Conservation (phyloP, 2,797 vertebrate species). For the Brotula barbata region DNA sequence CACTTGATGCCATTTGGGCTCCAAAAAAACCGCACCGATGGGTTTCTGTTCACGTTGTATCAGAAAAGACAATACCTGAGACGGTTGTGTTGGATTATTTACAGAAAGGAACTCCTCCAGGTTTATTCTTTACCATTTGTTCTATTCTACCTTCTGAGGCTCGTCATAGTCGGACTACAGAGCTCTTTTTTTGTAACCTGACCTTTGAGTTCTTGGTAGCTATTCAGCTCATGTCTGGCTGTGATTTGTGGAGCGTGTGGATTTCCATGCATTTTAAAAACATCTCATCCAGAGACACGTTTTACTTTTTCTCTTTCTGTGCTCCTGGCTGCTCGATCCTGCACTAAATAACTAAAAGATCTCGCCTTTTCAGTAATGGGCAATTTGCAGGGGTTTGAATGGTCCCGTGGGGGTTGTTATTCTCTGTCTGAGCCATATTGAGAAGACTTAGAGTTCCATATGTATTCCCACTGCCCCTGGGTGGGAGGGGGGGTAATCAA, state of each 20-base stretch:
- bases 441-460: conserved; percentile 20
- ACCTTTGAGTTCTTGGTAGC: conserved; percentile 25
- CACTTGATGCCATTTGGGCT: too few relatives aligned
- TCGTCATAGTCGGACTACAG: background rate
- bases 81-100: conserved; percentile 2
- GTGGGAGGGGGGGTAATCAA: conserved; percentile 27
- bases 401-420: conserved; percentile 32
- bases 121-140: too few relatives aligned
- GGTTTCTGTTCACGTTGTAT: too few relatives aligned
- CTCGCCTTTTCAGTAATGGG: conserved; percentile 28
- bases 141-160: too few relatives aligned
- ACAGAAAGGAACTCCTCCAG: too few relatives aligned
- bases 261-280: background rate
- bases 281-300: background rate
- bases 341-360: conserved; percentile 9
- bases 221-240: conserved; percentile 6
- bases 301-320: background rate
- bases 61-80: too few relatives aligned
- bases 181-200: conserved; percentile 13
- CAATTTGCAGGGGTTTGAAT: conserved; percentile 27
- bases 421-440: conserved; percentile 17
- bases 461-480: conserved; percentile 13
- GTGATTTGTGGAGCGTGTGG: background rate
- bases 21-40: too few relatives aligned
- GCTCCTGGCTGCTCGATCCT: background rate